These are phyloP conservation scores for Rhynchophorus ferrugineus DNA, from an alignment of 1,140 invertebrate genomes.

Conservation along the genomic window DNA sequence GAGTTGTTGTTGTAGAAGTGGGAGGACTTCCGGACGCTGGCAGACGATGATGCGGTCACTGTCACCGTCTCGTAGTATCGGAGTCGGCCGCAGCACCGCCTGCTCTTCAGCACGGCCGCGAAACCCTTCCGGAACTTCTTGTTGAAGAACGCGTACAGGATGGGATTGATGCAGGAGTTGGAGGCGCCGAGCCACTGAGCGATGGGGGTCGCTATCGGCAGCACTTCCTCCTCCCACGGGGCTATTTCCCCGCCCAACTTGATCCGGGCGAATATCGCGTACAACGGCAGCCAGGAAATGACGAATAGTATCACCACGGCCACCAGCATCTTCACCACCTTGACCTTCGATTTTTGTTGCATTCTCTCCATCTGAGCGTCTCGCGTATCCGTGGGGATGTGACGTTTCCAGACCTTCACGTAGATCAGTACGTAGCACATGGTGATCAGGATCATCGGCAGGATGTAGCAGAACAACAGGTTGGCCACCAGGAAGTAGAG, in stretches of 20 bases:
- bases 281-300: slow-evolving; percentile 89
- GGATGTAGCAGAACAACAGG: slow-evolving; percentile 83
- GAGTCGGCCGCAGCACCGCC: slow-evolving; percentile 72
- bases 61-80: slow-evolving; percentile 77
- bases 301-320: slow-evolving; percentile 92
- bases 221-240: slow-evolving; percentile 67
- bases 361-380: slow-evolving; percentile 85
- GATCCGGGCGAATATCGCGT: slow-evolving; percentile 80
- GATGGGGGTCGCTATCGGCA: slow-evolving; percentile 76
- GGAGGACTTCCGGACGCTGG: slow-evolving; percentile 73
- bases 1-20: slow-evolving; percentile 62
- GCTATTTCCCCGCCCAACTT: slow-evolving; percentile 68
- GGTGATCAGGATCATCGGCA: slow-evolving; percentile 85
- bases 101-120: slow-evolving; percentile 76
- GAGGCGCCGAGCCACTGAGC: slow-evolving; percentile 94
- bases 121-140: slow-evolving; percentile 93
- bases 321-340: slow-evolving; percentile 94
- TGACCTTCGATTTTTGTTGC: slow-evolving; percentile 87
- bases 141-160: slow-evolving; percentile 96
- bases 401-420: slow-evolving; percentile 79
- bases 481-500: slow-evolving; percentile 86
- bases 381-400: slow-evolving; percentile 84
- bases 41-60: slow-evolving; percentile 73
- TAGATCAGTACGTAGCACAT: slow-evolving; percentile 90
- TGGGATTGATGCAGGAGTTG: slow-evolving; percentile 95